A percentile compares a stretch with the other conserved stretches of the same genome.
phyloP scores from a whole-genome alignment of 1,140 invertebrate species.

The Zaprionus inermis region DNA sequence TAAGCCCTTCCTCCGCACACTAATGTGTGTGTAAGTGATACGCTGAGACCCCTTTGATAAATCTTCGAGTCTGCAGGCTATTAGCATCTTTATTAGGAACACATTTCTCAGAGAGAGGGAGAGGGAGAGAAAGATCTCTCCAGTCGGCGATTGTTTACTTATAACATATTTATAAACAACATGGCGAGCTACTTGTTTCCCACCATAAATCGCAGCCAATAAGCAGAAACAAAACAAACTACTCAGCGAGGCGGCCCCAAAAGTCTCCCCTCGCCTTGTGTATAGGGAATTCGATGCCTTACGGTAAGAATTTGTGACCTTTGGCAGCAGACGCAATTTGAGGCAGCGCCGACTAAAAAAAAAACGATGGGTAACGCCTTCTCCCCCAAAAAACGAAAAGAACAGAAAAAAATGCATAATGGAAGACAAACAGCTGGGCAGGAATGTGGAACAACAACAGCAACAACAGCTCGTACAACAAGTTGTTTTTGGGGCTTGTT shows the following conservation, averaged over 20 bases:
- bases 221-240: constrained; percentile 49
- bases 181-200: constrained; percentile 56
- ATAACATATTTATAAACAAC: constrained; percentile 67
- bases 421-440: constrained; percentile 50
- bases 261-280: background rate
- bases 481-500: constrained; percentile 57
- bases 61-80: constrained; percentile 49
- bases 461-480: constrained; percentile 37
- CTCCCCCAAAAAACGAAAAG: background rate
- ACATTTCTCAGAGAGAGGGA: constrained; percentile 61
- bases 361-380: constrained; percentile 33
- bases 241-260: constrained; percentile 35
- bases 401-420: constrained; percentile 31
- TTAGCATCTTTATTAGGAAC: constrained; percentile 75
- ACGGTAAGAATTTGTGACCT: constrained; percentile 74
- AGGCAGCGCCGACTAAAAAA: constrained; percentile 45
- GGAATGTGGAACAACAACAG: constrained; percentile 23
- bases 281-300: constrained; percentile 50
- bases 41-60: constrained; percentile 55
- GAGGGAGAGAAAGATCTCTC: constrained; percentile 20
- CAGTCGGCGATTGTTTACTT: constrained; percentile 56
- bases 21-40: constrained; percentile 56
- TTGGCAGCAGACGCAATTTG: constrained; percentile 44
- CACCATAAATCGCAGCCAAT: constrained; percentile 69
- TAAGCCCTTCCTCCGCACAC: background rate